These are phyloP conservation scores for Dascyllus trimaculatus DNA, from an alignment of 2,113 vertebrate genomes.

Conservation along the genomic window DNA sequence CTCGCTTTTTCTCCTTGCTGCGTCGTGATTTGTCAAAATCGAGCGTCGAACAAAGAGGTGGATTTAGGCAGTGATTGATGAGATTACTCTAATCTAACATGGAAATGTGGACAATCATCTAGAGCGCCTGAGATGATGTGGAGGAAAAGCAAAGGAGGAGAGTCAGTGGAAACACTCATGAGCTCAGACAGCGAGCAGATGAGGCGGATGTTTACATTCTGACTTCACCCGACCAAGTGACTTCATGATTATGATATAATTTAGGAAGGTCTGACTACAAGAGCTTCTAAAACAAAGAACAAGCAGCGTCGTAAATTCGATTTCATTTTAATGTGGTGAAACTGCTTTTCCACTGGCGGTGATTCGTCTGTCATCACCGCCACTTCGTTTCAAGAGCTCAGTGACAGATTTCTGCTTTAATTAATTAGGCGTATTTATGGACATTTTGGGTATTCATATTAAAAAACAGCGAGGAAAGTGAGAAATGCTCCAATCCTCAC, in stretches of 20 bases:
- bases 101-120: slow-evolving; percentile 8
- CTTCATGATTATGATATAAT: slow-evolving; percentile 64
- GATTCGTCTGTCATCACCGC: not conserved
- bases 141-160: slow-evolving; percentile 19
- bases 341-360: not conserved
- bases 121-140: not conserved
- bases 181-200: slow-evolving; percentile 60
- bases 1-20: too few relatives aligned
- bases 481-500: not conserved
- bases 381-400: not conserved
- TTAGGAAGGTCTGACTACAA: slow-evolving; percentile 37
- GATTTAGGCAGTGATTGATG: slow-evolving; percentile 34
- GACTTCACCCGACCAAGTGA: slow-evolving; percentile 64
- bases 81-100: not conserved
- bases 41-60: slow-evolving; percentile 10
- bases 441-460: not conserved
- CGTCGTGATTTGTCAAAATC: slow-evolving; percentile 14
- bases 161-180: slow-evolving; percentile 63
- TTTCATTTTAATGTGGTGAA: not conserved
- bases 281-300: slow-evolving; percentile 38
- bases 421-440: not conserved
- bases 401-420: slow-evolving; percentile 8
- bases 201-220: slow-evolving; percentile 73
- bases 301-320: slow-evolving; percentile 2
- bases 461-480: not conserved